A percentile compares a stretch with the other conserved stretches of the same genome.
Evolutionary conservation across 1,140 invertebrate species (phyloP).

Genomic region (Drosophila guanche): DNA sequence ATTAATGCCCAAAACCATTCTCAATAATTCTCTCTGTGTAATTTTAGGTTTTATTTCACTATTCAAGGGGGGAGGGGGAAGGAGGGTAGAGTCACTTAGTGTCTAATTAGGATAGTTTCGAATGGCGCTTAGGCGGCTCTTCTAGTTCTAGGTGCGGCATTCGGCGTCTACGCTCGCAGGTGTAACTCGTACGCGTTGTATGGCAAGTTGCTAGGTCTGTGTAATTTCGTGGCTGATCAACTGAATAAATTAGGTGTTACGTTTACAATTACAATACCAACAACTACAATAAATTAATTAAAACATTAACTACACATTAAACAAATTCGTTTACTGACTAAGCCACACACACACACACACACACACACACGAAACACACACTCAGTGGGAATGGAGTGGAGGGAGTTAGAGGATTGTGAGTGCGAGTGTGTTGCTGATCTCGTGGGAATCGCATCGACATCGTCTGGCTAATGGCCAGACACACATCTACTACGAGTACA

Average conservation of each 20-base stretch:
- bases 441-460: slow-evolving; percentile 36
- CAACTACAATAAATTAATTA: slow-evolving; percentile 81
- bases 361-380: slow-evolving; percentile 28
- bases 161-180: slow-evolving; percentile 12
- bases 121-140: slow-evolving; percentile 21
- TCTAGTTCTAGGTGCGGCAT: slow-evolving; percentile 59
- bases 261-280: slow-evolving; percentile 73
- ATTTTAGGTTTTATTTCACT: slow-evolving; percentile 57
- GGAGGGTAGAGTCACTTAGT: slow-evolving; percentile 29
- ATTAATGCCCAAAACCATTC: slow-evolving; percentile 46
- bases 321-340: slow-evolving; percentile 67
- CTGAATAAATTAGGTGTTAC: slow-evolving; percentile 60
- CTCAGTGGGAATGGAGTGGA: background rate
- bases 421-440: slow-evolving; percentile 31
- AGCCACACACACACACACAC: slow-evolving; percentile 35
- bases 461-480: too few species aligned
- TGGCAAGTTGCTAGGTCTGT: slow-evolving; percentile 75
- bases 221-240: slow-evolving; percentile 56
- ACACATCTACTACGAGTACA: slow-evolving; percentile 1
- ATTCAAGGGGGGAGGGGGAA: slow-evolving; percentile 36
- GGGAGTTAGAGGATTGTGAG: background rate
- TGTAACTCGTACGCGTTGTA: slow-evolving; percentile 36
- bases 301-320: slow-evolving; percentile 72
- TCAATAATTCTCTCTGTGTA: slow-evolving; percentile 23
- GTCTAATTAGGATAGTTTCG: slow-evolving; percentile 73